These are phyloP conservation scores for Pipistrellus nathusii DNA, from an alignment of 2,797 vertebrate genomes.

Conservation along the genomic window DNA sequence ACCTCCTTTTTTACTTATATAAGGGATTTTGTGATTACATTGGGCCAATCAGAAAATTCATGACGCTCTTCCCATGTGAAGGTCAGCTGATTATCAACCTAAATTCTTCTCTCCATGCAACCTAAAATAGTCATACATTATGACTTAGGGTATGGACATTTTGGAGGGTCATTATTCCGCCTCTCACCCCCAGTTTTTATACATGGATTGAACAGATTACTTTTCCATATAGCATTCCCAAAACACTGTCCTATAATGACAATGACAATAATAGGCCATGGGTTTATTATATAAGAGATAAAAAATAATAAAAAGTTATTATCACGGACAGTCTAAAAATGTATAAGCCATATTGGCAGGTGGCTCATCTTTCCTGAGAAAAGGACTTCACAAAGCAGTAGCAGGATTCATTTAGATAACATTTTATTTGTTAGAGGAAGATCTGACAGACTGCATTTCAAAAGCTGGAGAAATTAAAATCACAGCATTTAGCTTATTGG, in stretches of 20 bases:
- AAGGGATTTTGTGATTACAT: background rate
- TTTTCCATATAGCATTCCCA: slow-evolving; percentile 8
- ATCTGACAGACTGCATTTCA: slow-evolving; percentile 76
- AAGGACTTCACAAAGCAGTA: slow-evolving; percentile 51
- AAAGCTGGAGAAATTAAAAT: slow-evolving; percentile 76
- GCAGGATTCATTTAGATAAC: slow-evolving; percentile 60
- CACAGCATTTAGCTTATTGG: slow-evolving; percentile 73
- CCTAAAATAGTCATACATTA: background rate
- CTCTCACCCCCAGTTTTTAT: background rate
- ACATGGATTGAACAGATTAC: background rate
- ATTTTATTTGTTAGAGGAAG: slow-evolving; percentile 73
- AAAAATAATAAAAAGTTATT: slow-evolving; percentile 63
- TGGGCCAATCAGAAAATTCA: background rate
- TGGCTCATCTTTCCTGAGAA: slow-evolving; percentile 63
- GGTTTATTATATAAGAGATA: slow-evolving; percentile 70
- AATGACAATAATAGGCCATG: slow-evolving; percentile 28
- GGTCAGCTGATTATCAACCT: background rate
- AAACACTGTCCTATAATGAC: background rate
- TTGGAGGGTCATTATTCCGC: background rate
- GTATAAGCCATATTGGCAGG: slow-evolving; percentile 30
- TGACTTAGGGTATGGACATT: background rate
- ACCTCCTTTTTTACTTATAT: background rate
- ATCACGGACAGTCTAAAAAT: slow-evolving; percentile 67
- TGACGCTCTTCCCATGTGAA: background rate
- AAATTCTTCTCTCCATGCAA: background rate